phyloP scores from a whole-genome alignment of 1,140 invertebrate genomes.

The Lasioglossum baleicum region DNA sequence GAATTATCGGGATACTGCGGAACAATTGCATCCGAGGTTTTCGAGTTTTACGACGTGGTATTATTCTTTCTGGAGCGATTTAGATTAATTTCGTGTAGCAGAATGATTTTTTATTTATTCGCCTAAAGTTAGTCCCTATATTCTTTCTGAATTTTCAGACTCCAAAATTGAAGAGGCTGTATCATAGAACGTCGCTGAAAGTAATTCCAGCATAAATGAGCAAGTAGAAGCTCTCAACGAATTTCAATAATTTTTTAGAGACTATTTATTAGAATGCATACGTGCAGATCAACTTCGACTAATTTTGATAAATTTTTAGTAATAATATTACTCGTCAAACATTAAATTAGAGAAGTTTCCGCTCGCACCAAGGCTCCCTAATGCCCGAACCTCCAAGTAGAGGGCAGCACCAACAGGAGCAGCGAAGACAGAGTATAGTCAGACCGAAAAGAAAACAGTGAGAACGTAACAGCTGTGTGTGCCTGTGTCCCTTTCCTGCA shows the following conservation, averaged over 20 bases:
- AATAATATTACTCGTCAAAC: background rate
- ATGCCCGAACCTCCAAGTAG: slow-evolving; percentile 31
- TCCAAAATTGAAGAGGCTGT: too few relatives aligned
- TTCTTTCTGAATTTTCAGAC: too few relatives aligned
- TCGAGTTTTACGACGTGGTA: background rate
- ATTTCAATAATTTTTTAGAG: too few relatives aligned
- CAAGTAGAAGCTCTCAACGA: too few relatives aligned
- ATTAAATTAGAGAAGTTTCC: background rate
- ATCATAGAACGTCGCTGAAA: too few relatives aligned
- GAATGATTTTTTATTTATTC: too few relatives aligned
- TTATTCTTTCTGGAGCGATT: background rate
- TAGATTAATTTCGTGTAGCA: too few relatives aligned
- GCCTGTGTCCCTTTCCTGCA: slow-evolving; percentile 30
- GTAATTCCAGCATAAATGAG: too few relatives aligned
- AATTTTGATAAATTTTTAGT: background rate
- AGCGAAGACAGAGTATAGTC: background rate
- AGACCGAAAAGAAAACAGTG: slow-evolving; percentile 25
- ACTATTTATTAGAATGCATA: too few relatives aligned
- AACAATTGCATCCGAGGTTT: background rate
- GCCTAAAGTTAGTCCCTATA: too few relatives aligned
- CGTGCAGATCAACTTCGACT: background rate
- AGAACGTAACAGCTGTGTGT: slow-evolving; percentile 57
- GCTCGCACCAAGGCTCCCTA: background rate
- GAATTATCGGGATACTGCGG: background rate
- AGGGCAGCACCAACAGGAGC: slow-evolving; percentile 60